These are phyloP conservation scores for Malacosoma neustria DNA, from an alignment of 2,888 invertebrate genomes.

Conservation along the genomic window DNA sequence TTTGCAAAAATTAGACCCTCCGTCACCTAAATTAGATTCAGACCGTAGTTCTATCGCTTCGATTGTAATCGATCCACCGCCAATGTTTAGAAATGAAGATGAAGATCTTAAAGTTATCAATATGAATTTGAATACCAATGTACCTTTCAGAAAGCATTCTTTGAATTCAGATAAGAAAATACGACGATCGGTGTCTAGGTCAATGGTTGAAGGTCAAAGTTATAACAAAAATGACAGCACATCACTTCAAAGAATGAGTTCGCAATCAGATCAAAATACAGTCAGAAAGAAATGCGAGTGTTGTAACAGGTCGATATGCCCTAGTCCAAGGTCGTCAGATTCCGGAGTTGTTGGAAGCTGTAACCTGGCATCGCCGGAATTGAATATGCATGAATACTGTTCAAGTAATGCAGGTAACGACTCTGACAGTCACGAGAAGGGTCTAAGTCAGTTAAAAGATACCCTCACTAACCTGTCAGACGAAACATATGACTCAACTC, in stretches of 20 bases:
- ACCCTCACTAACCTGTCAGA: conserved; percentile 41
- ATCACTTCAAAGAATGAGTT: conserved; percentile 56
- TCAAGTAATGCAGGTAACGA: conserved; percentile 43
- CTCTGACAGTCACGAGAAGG: conserved; percentile 52
- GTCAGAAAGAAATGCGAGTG: conserved; percentile 68
- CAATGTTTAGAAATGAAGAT: conserved; percentile 73
- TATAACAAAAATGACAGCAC: conserved; percentile 38
- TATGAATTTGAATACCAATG: conserved; percentile 49
- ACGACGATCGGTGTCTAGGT: conserved; percentile 57
- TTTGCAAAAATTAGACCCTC: conserved; percentile 50
- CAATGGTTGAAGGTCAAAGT: conserved; percentile 57
- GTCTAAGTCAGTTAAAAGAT: conserved; percentile 25
- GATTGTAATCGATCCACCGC: conserved; percentile 72
- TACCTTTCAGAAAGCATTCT: conserved; percentile 71
- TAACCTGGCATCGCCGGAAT: conserved; percentile 82
- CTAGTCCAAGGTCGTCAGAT: conserved; percentile 85
- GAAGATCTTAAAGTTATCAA: conserved; percentile 56
- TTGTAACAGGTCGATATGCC: conserved; percentile 76
- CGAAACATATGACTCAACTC: conserved; percentile 36
- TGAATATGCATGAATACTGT: conserved; percentile 57
- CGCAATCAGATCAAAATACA: conserved; percentile 55
- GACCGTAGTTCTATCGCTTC: conserved; percentile 39
- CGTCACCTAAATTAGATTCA: conserved; percentile 40
- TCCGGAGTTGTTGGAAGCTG: conserved; percentile 91
- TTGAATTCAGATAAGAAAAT: conserved; percentile 77